These are phyloP conservation scores for Philaethria dido DNA, from an alignment of 2,888 invertebrate genomes.

Conservation along the genomic window DNA sequence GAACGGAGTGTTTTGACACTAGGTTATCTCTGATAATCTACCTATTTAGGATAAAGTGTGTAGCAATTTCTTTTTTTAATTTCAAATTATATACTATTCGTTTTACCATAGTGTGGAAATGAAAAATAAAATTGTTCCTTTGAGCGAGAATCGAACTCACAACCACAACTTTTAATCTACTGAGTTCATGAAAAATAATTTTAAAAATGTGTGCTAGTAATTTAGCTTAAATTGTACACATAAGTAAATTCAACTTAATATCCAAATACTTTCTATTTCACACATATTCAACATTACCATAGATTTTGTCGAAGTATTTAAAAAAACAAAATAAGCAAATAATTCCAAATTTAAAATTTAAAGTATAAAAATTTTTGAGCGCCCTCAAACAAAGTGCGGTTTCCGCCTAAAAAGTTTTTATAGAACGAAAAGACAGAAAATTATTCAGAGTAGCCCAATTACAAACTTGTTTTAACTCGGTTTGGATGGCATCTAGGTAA, in stretches of 20 bases:
- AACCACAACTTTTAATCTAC: too few relatives aligned
- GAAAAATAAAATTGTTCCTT: too few relatives aligned
- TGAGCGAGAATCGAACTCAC: too few relatives aligned
- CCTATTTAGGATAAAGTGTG: too few relatives aligned
- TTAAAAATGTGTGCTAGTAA: too few relatives aligned
- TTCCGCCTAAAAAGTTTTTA: slow-evolving; percentile 14
- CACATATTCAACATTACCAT: neutral
- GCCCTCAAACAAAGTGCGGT: slow-evolving; percentile 21
- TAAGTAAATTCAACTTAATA: neutral
- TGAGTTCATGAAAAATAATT: too few relatives aligned
- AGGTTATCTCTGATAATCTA: too few relatives aligned
- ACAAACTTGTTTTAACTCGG: neutral
- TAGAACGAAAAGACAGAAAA: slow-evolving; percentile 20
- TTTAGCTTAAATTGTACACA: neutral
- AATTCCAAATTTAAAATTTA: slow-evolving; percentile 21
- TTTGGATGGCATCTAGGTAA: neutral
- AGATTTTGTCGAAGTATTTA: neutral
- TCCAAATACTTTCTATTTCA: neutral
- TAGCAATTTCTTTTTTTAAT: too few relatives aligned
- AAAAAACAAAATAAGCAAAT: slow-evolving; percentile 13
- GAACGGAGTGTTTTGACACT: too few relatives aligned
- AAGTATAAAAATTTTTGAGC: slow-evolving; percentile 9
- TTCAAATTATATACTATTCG: too few relatives aligned
- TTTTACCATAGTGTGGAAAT: too few relatives aligned
- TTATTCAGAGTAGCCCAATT: slow-evolving; percentile 11